These are phyloP conservation scores for Amphimedon queenslandica DNA, from an alignment of 37 sponge, comb jelly and placozoan genomes.

Conservation along the genomic window DNA sequence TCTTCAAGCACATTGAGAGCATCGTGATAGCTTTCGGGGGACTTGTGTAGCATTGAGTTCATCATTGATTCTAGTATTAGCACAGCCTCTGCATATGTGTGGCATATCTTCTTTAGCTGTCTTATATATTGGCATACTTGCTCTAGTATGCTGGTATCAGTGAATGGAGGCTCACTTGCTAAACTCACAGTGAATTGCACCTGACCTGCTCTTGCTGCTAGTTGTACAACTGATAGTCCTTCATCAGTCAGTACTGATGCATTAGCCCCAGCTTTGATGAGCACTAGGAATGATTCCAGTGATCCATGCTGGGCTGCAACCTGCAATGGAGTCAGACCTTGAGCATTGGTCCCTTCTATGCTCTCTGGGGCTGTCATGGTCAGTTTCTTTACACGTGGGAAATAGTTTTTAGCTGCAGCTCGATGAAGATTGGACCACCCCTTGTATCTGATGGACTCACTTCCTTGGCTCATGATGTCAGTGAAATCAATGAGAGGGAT, in stretches of 20 bases:
- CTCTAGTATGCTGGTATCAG: too few relatives aligned
- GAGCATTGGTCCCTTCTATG: conserved; percentile 5
- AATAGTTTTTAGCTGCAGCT: conserved; percentile 19
- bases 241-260: neutral
- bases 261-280: conserved; percentile 18
- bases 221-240: conserved; percentile 17
- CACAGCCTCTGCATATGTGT: too few relatives aligned
- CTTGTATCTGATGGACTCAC: neutral
- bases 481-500: too few relatives aligned
- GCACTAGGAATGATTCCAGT: conserved; percentile 11
- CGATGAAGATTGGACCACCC: conserved; percentile 9
- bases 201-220: conserved; percentile 15
- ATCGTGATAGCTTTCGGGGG: too few relatives aligned
- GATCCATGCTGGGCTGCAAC: conserved; percentile 29
- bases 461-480: too few relatives aligned
- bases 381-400: neutral
- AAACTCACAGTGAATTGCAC: too few relatives aligned
- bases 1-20: too few relatives aligned
- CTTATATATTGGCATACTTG: too few relatives aligned
- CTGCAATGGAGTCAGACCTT: conserved; percentile 15
- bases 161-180: too few relatives aligned
- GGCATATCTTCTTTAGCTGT: too few relatives aligned
- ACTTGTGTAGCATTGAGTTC: too few relatives aligned
- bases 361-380: neutral
- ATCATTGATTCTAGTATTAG: too few relatives aligned